These are phyloP conservation scores for Agrotis segetum DNA, from an alignment of 2,888 invertebrate genomes.

Conservation along the genomic window DNA sequence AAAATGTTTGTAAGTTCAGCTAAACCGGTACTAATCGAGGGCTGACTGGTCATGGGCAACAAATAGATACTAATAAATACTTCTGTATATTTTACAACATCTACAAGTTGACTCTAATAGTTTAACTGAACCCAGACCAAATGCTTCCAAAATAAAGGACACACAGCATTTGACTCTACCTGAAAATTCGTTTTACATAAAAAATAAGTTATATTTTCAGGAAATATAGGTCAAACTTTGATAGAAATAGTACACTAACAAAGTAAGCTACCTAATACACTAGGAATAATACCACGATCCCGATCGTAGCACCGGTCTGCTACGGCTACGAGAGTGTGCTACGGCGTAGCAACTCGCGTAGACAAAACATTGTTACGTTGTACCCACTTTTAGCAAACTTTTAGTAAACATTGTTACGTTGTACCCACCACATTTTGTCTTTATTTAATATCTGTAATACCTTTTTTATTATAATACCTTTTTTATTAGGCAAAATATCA, in stretches of 20 bases:
- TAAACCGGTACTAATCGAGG: too few relatives aligned
- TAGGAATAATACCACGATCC: slow-evolving; percentile 1
- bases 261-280: background rate
- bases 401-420: background rate
- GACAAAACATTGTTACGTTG: background rate
- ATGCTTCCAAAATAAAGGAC: background rate
- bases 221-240: slow-evolving; percentile 3
- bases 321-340: slow-evolving; percentile 39
- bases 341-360: slow-evolving; percentile 45
- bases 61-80: too few relatives aligned
- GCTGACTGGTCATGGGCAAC: too few relatives aligned
- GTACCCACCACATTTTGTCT: background rate
- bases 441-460: background rate
- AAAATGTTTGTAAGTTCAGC: background rate
- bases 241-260: slow-evolving; percentile 4
- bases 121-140: too few relatives aligned
- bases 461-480: background rate
- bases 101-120: too few relatives aligned
- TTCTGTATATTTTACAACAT: too few relatives aligned
- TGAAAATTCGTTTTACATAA: background rate
- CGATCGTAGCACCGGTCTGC: slow-evolving; percentile 24
- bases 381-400: too few relatives aligned
- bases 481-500: background rate
- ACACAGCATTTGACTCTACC: background rate
- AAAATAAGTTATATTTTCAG: background rate